These are phyloP conservation scores for Enteromius afrohamiltoni DNA, from an alignment of 2,797 vertebrate species.

Conservation along the genomic window DNA sequence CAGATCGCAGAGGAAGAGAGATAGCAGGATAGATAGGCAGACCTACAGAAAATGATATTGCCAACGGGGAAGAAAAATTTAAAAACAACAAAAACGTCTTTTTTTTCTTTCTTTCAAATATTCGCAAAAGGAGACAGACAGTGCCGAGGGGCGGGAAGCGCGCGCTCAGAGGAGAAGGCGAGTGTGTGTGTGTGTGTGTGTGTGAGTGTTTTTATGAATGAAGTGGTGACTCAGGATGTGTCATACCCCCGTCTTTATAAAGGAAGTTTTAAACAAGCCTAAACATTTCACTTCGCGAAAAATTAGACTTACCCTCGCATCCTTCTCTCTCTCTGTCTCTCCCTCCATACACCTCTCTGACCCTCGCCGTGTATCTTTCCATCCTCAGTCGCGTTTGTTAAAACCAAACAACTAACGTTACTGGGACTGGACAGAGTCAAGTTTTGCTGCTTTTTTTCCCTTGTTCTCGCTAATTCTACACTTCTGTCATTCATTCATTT, in stretches of 20 bases:
- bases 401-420: slow-evolving; percentile 63
- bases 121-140: slow-evolving; percentile 42
- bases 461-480: slow-evolving; percentile 60
- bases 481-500: slow-evolving; percentile 70
- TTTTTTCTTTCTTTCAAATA: slow-evolving; percentile 30
- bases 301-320: slow-evolving; percentile 84
- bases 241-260: slow-evolving; percentile 89
- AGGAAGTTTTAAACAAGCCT: slow-evolving; percentile 89
- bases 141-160: slow-evolving; percentile 52
- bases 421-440: slow-evolving; percentile 67
- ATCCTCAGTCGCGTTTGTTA: slow-evolving; percentile 62
- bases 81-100: slow-evolving; percentile 44
- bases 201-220: slow-evolving; percentile 85
- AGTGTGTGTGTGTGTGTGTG: slow-evolving; percentile 53
- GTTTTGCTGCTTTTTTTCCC: slow-evolving; percentile 33
- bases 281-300: slow-evolving; percentile 87
- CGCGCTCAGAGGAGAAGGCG: slow-evolving; percentile 56
- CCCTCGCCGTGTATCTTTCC: slow-evolving; percentile 68
- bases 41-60: slow-evolving; percentile 63
- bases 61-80: slow-evolving; percentile 27
- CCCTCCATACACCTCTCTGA: slow-evolving; percentile 63
- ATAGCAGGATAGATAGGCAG: slow-evolving; percentile 57
- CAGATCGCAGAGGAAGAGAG: slow-evolving; percentile 75
- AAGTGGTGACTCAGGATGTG: slow-evolving; percentile 86
- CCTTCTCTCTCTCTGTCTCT: slow-evolving; percentile 70